Base-by-base conservation (phyloP, 2,797 vertebrate genomes). In the Crocodylus rhombifer region DNA sequence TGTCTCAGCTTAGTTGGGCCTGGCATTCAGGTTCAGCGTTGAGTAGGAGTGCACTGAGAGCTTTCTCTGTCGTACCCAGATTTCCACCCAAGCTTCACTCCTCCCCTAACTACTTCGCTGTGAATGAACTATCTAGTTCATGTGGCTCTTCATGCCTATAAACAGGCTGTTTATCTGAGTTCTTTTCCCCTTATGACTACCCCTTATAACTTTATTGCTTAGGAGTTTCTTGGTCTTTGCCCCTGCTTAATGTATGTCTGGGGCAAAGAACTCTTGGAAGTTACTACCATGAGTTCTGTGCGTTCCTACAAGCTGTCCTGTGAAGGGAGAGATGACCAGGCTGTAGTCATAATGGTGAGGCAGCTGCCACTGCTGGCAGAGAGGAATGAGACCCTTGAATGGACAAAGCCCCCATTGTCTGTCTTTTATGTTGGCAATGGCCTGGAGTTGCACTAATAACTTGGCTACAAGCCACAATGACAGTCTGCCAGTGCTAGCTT, bases 331-430 rank as follows among this genome's bases (percentile, higher is more conserved):
- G 0, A 2, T 18, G 21, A 23, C 21, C 15, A 25, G 62, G 62
- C 10, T 62, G 57, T 26, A 5, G 7, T 14, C 42, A 15, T 6
- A 6, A 7, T 12, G 33, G 33, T 4, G 55, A n/a, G 1, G 0
- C 51, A 3, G 11, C 55, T 55, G 51, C 51, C 23, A 25, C 7
- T 15, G 14, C 2, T n/a, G 18, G 18, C 3, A 60, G 33, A 80
- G 77, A 21, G 1, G 2, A 42, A 25, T 0, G 2, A 80, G 8
- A 5, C 13, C 10, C 28, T 60, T 65, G 18, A 28, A 67, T 33
- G 25, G 65, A 60, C 51, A 30, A 13, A 4, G 4, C 18, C 8
- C 21, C 13, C 42, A 14, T 11, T 42, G 58, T 28, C 4, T 25
- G 58, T 28, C 4, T 25, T n/a, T 10, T 18, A 17, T 65, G n/a